Base-by-base conservation (phyloP, 2,888 invertebrate species). In the Atrina japonica region DNA sequence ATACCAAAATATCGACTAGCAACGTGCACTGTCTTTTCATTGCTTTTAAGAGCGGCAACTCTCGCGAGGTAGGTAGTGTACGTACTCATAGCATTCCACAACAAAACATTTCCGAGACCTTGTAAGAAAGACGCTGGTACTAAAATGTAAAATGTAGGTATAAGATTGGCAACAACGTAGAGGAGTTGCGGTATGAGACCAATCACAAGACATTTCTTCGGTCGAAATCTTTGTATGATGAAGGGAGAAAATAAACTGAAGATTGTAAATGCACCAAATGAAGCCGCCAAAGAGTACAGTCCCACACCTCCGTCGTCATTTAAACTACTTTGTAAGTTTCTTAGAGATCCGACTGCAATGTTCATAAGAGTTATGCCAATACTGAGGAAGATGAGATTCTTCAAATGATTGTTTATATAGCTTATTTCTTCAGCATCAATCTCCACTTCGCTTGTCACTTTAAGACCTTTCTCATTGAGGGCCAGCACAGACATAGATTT, bases 281-380 rank as follows among this genome's bases (percentile, higher is more conserved):
- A 66, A 25, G 80, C 74, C 25, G 88, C 86, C 21, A 89, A 82
- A 0, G 88, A 85, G 41, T 81, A 82, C 18, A 89, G 76, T 0
- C 89, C 89, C 7, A 89, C 76, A 5, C 88, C 88, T 11, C 81
- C 83, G 25, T 84, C 82, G 35, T 82, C 77, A 68, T 89, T 88
- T 45, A 89, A 60, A 66, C 89, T 89, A 71, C 88, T 89, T 73
- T 89, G 88, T 11, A 89, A 80, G 69, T 89, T 89, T 16, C 89
- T 71, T 25, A 89, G 74, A 0, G 89, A 86, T 5, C 83, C 81
- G 56, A 84, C 82, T 3, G 89, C 81, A 29, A 83, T 83, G 71
- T 85, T 84, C 25, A 87, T 75, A 9, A 87, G 74, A 66, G 86
- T 83, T 50, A 86, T 79, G 21, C 83, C 65, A 1, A 86, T 59